Conservation (phyloP, 1,140 invertebrate genomes). For the Formica selysi region DNA sequence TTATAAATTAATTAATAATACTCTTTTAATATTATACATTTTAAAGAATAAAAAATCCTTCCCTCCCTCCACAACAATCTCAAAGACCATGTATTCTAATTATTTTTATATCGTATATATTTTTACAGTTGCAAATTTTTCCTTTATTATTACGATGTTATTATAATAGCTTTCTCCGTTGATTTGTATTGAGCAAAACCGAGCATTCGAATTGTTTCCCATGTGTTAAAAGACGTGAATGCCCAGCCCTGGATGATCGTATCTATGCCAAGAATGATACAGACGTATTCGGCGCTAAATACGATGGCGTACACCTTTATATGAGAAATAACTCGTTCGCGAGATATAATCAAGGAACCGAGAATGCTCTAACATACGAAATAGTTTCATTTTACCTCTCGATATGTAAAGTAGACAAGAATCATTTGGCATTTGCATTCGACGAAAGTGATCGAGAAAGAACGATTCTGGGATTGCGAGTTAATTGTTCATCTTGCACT, state of each 20-base stretch:
- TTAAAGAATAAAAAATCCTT: no score
- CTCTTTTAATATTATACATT: no score
- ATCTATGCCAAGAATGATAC: neutral
- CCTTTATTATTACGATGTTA: neutral
- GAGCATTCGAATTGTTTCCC: conserved; percentile 12
- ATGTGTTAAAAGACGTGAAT: conserved; percentile 42
- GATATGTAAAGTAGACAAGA: conserved; percentile 34
- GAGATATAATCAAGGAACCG: neutral
- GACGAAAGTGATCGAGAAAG: conserved; percentile 30
- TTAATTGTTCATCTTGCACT: conserved; percentile 24
- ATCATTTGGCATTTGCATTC: neutral
- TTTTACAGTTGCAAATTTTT: neutral
- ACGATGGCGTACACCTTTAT: neutral
- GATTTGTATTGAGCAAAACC: conserved; percentile 1
- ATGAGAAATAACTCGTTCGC: conserved; percentile 1
- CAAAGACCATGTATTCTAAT: neutral
- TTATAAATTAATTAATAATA: no score
- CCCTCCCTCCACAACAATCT: neutral
- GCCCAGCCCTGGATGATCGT: conserved; percentile 27
- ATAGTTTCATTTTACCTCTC: neutral
- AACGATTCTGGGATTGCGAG: conserved; percentile 11
- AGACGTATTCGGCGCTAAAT: conserved; percentile 6
- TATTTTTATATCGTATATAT: neutral
- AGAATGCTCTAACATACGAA: neutral
- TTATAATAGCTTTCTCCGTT: conserved; percentile 12